Conservation (phyloP, 2,797 vertebrate species). For the Chelonia mydas region DNA sequence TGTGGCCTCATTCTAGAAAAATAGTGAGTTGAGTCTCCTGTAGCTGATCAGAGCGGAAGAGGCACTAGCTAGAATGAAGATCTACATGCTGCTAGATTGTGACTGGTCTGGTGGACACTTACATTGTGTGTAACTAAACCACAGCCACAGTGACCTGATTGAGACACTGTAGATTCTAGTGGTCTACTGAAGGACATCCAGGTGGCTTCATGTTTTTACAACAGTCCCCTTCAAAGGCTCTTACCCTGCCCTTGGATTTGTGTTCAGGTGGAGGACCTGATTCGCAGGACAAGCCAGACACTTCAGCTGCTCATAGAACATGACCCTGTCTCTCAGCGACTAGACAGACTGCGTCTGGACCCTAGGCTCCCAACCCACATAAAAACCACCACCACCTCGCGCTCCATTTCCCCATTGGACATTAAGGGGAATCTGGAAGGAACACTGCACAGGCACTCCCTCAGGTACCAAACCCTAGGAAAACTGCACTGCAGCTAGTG, state of each 20-base stretch:
- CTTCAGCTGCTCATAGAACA: constrained; percentile 96
- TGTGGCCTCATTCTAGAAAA: neutral
- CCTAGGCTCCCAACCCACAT: constrained; percentile 79
- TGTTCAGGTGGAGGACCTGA: constrained; percentile 90
- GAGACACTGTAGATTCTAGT: neutral
- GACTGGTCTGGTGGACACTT: constrained; percentile 1
- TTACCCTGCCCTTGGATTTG: constrained; percentile 14
- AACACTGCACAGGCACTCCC: constrained; percentile 89
- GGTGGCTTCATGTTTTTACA: neutral
- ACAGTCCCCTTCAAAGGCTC: neutral
- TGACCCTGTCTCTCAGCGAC: constrained; percentile 90
- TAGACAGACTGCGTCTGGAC: constrained; percentile 89
- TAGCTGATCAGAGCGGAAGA: neutral
- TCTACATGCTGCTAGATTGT: neutral
- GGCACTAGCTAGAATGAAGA: neutral
- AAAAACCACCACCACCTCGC: constrained; percentile 84
- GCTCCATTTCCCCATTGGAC: constrained; percentile 83
- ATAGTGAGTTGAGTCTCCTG: neutral
- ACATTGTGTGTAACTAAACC: neutral
- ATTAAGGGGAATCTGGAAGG: constrained; percentile 88
- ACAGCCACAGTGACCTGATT: constrained; percentile 34
- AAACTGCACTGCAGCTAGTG: neutral
- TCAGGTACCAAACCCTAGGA: constrained; percentile 82
- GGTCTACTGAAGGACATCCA: neutral
- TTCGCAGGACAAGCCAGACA: constrained; percentile 91